Percentiles rank a stretch among this genome's conserved stretches.
phyloP scores from a whole-genome alignment of 2,888 invertebrate genomes.

The Notocelia uddmanniana region DNA sequence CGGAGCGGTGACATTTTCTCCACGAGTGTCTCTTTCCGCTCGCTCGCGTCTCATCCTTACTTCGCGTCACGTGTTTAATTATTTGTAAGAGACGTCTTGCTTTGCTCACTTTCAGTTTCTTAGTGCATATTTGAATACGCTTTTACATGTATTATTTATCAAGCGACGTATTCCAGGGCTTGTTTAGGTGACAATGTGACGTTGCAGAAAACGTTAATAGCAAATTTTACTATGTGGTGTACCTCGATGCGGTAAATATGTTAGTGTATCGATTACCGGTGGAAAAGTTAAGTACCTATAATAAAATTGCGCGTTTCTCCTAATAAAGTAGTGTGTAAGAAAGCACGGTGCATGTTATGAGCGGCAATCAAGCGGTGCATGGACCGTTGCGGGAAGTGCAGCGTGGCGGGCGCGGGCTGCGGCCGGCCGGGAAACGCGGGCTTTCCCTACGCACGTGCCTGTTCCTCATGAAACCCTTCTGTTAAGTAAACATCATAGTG shows the following conservation, averaged over 20 bases:
- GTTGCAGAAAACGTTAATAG: neutral
- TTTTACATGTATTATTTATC: conserved; percentile 31
- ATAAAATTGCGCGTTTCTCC: conserved; percentile 35
- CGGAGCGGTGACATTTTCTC: conserved; percentile 47
- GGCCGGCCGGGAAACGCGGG: conserved; percentile 70
- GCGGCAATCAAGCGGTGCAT: conserved; percentile 68
- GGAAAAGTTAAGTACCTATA: conserved; percentile 24
- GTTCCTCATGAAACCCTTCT: conserved; percentile 1
- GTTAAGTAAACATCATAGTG: neutral
- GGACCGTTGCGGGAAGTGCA: conserved; percentile 69
- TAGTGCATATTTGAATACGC: conserved; percentile 41
- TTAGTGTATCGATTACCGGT: conserved; percentile 22
- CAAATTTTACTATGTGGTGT: neutral
- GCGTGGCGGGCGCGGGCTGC: conserved; percentile 72
- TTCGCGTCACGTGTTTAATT: conserved; percentile 46
- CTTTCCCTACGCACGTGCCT: conserved; percentile 67
- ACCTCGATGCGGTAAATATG: conserved; percentile 8
- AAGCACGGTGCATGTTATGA: conserved; percentile 50
- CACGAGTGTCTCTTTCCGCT: conserved; percentile 45
- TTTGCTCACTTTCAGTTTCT: conserved; percentile 42
- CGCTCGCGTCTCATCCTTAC: conserved; percentile 38
- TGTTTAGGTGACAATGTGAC: neutral
- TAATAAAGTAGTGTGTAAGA: conserved; percentile 36
- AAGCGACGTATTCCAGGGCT: conserved; percentile 2
- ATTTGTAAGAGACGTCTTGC: conserved; percentile 39